Evolutionary conservation across 2,797 vertebrate genomes (phyloP).

Genomic region (Delichon dasypus): DNA sequence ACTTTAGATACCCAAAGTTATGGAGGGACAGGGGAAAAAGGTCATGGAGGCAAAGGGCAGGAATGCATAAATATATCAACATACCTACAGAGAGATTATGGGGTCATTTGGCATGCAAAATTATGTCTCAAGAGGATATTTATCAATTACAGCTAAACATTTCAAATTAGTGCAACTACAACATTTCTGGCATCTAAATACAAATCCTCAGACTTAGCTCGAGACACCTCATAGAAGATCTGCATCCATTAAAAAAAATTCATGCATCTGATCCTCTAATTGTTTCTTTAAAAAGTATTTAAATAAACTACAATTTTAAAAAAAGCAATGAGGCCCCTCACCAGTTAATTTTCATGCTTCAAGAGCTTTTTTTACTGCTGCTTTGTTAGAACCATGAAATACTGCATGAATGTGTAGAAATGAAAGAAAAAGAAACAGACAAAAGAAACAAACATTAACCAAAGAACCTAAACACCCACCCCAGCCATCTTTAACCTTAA

Average conservation of each 20-base stretch:
- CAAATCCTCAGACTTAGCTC: constrained; percentile 76
- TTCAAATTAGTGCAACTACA: constrained; percentile 78
- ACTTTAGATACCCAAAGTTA: constrained; percentile 81
- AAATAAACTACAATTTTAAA: constrained; percentile 77
- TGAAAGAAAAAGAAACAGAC: constrained; percentile 87
- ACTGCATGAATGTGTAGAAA: constrained; percentile 87
- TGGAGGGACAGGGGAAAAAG: constrained; percentile 75
- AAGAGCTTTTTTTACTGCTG: constrained; percentile 85
- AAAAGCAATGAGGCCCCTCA: constrained; percentile 87
- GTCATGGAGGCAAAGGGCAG: constrained; percentile 79
- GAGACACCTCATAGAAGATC: constrained; percentile 82
- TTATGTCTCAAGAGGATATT: constrained; percentile 81
- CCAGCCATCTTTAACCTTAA: constrained; percentile 76
- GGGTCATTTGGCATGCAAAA: constrained; percentile 83
- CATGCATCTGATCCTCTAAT: constrained; percentile 83
- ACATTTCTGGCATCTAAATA: constrained; percentile 78
- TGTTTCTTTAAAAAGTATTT: constrained; percentile 69
- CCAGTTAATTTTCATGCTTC: constrained; percentile 87
- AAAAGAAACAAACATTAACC: constrained; percentile 89
- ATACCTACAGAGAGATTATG: constrained; percentile 79
- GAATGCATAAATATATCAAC: constrained; percentile 81
- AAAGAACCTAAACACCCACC: constrained; percentile 78
- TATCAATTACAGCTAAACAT: constrained; percentile 76
- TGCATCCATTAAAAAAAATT: constrained; percentile 80
- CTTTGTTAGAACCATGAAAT: constrained; percentile 88